A percentile compares a stretch with the other conserved stretches of the same genome.
phyloP scores from a whole-genome alignment of 2,888 invertebrate genomes.

The Hanleya hanleyi region DNA sequence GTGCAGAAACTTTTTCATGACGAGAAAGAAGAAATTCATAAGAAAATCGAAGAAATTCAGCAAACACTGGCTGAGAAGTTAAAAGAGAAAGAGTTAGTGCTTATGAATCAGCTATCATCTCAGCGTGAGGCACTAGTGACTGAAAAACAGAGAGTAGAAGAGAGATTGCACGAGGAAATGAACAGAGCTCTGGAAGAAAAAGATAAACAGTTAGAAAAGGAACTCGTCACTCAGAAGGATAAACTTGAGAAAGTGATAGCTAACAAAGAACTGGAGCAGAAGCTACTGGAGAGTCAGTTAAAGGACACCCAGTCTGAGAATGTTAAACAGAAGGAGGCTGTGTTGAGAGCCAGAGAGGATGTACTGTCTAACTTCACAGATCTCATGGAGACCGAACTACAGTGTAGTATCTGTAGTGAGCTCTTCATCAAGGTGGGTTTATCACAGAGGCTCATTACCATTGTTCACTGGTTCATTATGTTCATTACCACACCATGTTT shows the following conservation, averaged over 20 bases:
- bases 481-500: no score
- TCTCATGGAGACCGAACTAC: conserved; percentile 77
- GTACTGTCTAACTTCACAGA: conserved; percentile 65
- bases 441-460: no score
- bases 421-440: conserved; percentile 79
- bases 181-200: conserved; percentile 77
- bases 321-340: conserved; percentile 54
- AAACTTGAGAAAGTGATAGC: conserved; percentile 50
- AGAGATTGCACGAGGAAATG: conserved; percentile 74
- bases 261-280: conserved; percentile 63
- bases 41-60: conserved; percentile 38
- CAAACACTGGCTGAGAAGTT: conserved; percentile 38
- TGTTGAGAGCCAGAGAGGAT: conserved; percentile 56
- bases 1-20: conserved; percentile 50
- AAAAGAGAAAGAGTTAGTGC: conserved; percentile 39
- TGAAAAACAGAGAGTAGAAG: conserved; percentile 63
- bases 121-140: conserved; percentile 40
- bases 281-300: conserved; percentile 61
- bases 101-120: conserved; percentile 11
- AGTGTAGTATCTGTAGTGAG: conserved; percentile 85
- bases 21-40: conserved; percentile 74
- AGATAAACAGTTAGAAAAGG: conserved; percentile 58
- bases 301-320: conserved; percentile 58
- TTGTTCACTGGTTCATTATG: no score
- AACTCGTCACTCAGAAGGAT: conserved; percentile 17